phyloP scores from a whole-genome alignment of 2,113 vertebrate genomes.

The Malurus melanocephalus region DNA sequence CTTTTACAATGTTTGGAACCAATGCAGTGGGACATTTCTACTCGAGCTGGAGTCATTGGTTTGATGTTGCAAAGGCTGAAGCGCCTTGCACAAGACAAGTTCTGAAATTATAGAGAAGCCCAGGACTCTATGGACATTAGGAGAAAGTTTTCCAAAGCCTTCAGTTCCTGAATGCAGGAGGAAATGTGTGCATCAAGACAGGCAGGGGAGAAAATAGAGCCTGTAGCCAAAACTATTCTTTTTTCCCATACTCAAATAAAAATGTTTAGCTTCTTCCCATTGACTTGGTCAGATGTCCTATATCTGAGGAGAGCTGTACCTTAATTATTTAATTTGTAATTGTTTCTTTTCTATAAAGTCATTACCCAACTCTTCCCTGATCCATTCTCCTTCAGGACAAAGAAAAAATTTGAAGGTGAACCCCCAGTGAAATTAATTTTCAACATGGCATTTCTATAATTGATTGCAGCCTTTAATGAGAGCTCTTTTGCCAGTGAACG shows the following conservation, averaged over 20 bases:
- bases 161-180: neutral
- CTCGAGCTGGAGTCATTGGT: neutral
- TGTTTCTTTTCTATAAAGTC: neutral
- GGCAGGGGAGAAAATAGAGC: neutral
- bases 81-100: neutral
- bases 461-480: neutral
- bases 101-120: neutral
- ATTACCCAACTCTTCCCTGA: neutral
- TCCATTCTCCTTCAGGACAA: neutral
- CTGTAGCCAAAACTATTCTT: neutral
- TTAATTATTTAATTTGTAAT: neutral
- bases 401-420: neutral
- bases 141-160: neutral
- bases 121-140: accelerated
- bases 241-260: neutral
- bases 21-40: neutral
- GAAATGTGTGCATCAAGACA: neutral
- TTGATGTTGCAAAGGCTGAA: neutral
- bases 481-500: neutral
- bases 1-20: neutral
- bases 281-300: neutral
- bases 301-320: neutral
- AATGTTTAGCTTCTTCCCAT: accelerated
- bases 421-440: neutral
- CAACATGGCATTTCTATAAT: neutral